Base-by-base conservation (phyloP, 2,888 invertebrate species). In the Lapara coniferarum region DNA sequence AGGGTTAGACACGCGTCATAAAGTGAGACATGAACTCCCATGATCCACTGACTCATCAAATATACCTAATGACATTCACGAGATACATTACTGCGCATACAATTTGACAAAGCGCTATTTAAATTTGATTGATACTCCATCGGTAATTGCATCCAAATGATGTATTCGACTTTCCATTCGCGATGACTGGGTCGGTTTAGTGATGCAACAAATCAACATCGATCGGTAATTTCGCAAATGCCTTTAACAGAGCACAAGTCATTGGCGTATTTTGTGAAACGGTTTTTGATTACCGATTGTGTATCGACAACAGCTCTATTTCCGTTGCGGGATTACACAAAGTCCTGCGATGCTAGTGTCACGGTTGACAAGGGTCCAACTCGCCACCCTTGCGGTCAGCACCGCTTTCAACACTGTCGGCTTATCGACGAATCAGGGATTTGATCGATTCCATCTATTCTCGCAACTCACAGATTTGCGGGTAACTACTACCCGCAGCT, bases 291-390 rank as follows among this genome's bases (percentile, higher is more conserved):
- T 25, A 72, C 30, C 63, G 71, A 69, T 66, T 53, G 46, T 56
- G 69, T 44, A 66, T 46, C 19, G 51, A 51, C 67, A 70, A 69
- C 67, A 10, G 68, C 69, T 53, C 56, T 51, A 44, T 74, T 72
- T 66, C 75, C 72, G 71, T 71, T 70, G 71, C 25, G 71, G 72
- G 66, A 72, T 74, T 71, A 73, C 73, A 72, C 75, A 71, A 75
- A 79, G 79, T 82, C 75, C 76, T 80, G 76, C 73, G 72, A 81
- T 76, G 75, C 75, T 76, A 74, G 72, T 80, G 86, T 89, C 89
- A 86, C 84, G 88, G 81, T 87, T 89, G 88, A 89, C 84, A 81
- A 87, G 89, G 89, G 88, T 88, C 74, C 72, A 71, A 69, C 79
- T 75, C 75, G 73, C 71, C 73, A 71, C 71, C 77, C 75, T 74